These are phyloP conservation scores for Drosophila prosaltans DNA, from an alignment of 1,140 invertebrate genomes.

Conservation along the genomic window DNA sequence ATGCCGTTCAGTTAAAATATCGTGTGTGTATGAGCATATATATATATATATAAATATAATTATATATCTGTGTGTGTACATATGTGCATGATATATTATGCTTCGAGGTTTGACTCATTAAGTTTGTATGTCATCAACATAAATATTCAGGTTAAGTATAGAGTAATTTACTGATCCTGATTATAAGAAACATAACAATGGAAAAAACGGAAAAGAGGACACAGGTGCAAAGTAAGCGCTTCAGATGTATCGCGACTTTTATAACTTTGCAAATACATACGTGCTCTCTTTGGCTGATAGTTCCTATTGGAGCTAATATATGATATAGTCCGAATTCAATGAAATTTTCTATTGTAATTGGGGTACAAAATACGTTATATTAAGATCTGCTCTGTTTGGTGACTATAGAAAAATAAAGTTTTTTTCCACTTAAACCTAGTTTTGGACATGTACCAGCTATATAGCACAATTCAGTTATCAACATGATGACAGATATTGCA, in stretches of 20 bases:
- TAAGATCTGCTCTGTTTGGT: conserved; percentile 6
- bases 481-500: no score
- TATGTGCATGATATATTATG: conserved; percentile 10
- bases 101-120: conserved; percentile 9
- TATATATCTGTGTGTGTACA: neutral
- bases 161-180: neutral
- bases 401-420: neutral
- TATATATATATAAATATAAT: neutral
- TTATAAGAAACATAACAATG: no score
- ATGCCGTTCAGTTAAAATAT: conserved; percentile 40
- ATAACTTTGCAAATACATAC: neutral
- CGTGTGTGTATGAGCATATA: conserved; percentile 29
- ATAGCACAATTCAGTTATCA: no score
- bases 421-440: conserved; percentile 1
- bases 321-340: neutral
- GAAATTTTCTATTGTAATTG: neutral
- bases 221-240: neutral
- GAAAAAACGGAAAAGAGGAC: neutral
- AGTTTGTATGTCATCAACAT: neutral
- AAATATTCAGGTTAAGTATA: conserved; percentile 16
- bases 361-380: neutral
- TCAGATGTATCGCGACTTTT: no score
- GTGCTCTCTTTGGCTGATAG: neutral
- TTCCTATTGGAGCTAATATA: neutral
- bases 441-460: neutral